Evolutionary conservation across 2,113 vertebrate species (phyloP).

Genomic region (Poeciliopsis occidentalis): DNA sequence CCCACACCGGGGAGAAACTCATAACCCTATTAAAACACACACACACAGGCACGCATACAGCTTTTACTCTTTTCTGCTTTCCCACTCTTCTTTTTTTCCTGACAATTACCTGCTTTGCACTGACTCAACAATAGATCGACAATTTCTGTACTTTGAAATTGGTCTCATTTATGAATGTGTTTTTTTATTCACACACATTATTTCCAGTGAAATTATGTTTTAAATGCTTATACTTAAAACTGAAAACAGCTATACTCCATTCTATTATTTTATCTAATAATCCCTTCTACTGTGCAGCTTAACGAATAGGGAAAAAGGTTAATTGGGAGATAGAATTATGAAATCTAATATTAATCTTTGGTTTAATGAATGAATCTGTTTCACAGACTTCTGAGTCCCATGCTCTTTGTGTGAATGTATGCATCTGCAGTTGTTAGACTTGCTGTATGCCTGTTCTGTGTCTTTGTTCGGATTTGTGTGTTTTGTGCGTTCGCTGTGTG

Average conservation of each 20-base stretch:
- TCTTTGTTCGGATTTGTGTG: slow-evolving; percentile 52
- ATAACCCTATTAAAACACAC: slow-evolving; percentile 71
- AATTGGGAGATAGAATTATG: slow-evolving; percentile 14
- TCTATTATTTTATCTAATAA: slow-evolving; percentile 19
- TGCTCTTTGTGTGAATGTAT: slow-evolving; percentile 27
- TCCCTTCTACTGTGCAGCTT: slow-evolving; percentile 31
- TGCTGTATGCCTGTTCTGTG: slow-evolving; percentile 4
- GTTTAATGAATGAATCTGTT: slow-evolving; percentile 39
- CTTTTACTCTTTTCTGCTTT: slow-evolving; percentile 21
- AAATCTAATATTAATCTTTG: slow-evolving; percentile 34
- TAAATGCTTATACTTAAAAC: slow-evolving; percentile 17
- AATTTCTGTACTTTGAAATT: not conserved
- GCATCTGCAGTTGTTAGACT: slow-evolving; percentile 14
- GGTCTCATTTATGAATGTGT: not conserved
- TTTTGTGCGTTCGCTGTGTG: slow-evolving; percentile 31
- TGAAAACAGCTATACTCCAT: slow-evolving; percentile 4
- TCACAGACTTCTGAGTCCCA: slow-evolving; percentile 22
- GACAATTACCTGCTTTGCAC: slow-evolving; percentile 29
- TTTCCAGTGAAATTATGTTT: slow-evolving; percentile 24
- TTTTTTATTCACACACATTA: not conserved
- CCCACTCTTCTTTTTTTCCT: slow-evolving; percentile 27
- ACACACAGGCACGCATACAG: slow-evolving; percentile 15
- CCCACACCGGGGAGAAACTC: slow-evolving; percentile 71
- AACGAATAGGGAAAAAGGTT: slow-evolving; percentile 20
- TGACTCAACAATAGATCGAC: slow-evolving; percentile 20